Base-by-base conservation (phyloP, 2,797 vertebrate genomes). In the Euthynnus affinis region DNA sequence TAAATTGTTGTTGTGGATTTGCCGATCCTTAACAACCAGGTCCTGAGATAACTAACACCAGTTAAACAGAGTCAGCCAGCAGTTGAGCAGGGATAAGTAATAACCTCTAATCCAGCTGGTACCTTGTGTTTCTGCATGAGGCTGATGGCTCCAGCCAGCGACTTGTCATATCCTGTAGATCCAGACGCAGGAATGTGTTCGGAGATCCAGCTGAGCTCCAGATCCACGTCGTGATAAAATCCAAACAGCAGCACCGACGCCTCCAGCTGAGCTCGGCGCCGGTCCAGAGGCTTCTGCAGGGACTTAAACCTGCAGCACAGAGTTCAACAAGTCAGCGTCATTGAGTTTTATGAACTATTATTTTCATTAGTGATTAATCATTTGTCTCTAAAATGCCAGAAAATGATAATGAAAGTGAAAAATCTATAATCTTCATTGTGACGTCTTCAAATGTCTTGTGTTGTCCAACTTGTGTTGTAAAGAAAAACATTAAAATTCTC, bases 241-340 rank as follows among this genome's bases (percentile, higher is more conserved):
- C 93, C 95, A 66, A 95, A 95, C 9, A 97, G 93, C 53, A 91
- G 92, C 70, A 97, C 94, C 0, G 94, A 94, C 20, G 94, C 95
- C 87, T 97, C 96, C 77, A 98, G 90, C 81, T 96, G 88, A 40
- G 89, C 88, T 3, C 55, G 87, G 10, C 92, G 93, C 59, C 86
- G 68, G 6, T 93, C 92, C 87, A 98, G 91, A 48, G 94, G 96
- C 17, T 89, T 91, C 94, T 96, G 94, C 67, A 98, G 94, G 57
- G 96, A 96, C 85, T 96, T 93, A 87, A 97, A 97, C 90, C 97
- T 99, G 87, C 6, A 23, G n/a, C n/a, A n/a, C n/a, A n/a, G n/a
- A 57, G 9, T 22, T 48, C 3, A 1, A 14, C 22, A 10, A 25
- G n/a, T 59, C 67, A 58, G 2, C n/a, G 6, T 49, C 29, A 6